Conservation (phyloP, 2,797 vertebrate species). For the Rhynchonycteris naso region DNA sequence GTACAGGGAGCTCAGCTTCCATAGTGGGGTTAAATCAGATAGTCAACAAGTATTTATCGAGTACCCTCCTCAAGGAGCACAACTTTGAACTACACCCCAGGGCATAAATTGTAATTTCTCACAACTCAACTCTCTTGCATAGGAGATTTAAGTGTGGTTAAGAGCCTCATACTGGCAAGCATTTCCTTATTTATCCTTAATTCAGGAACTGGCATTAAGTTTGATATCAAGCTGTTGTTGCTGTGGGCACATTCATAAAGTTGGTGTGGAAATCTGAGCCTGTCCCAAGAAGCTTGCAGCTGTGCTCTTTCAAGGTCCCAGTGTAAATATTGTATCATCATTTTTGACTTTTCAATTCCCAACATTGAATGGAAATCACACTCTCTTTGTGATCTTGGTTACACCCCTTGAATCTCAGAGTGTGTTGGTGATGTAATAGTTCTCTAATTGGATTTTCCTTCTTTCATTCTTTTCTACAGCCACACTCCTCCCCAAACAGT, state of each 20-base stretch:
- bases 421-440: background rate
- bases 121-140: background rate
- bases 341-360: conserved; percentile 43
- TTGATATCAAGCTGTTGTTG: background rate
- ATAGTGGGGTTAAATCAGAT: conserved; percentile 40
- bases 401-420: conserved; percentile 13
- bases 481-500: background rate
- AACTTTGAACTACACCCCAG: conserved; percentile 58
- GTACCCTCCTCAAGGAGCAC: background rate
- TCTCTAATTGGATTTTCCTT: conserved; percentile 53
- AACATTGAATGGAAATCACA: background rate
- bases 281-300: conserved; percentile 23
- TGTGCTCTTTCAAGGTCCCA: background rate
- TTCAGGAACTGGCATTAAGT: conserved; percentile 50
- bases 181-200: conserved; percentile 52
- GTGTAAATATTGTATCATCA: background rate
- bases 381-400: background rate
- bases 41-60: conserved; percentile 60
- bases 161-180: conserved; percentile 51
- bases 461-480: background rate
- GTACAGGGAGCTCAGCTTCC: conserved; percentile 2
- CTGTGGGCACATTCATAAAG: background rate
- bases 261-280: conserved; percentile 7
- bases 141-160: conserved; percentile 57
- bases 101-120: background rate